Evolutionary conservation across 2,797 vertebrate genomes (phyloP).

Genomic region (Chiroxiphia lanceolata): DNA sequence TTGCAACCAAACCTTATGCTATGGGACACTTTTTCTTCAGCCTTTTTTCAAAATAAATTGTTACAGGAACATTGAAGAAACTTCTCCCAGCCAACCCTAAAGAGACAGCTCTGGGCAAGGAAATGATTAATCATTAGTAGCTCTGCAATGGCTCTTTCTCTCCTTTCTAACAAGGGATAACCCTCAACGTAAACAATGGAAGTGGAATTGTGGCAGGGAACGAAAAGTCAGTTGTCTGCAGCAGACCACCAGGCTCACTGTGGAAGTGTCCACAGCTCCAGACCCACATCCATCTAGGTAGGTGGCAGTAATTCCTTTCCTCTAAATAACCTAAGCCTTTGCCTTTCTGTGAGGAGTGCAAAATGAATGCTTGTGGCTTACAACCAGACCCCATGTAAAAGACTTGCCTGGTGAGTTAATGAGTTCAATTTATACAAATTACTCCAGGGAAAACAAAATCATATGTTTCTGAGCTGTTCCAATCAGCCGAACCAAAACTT

Average conservation of each 20-base stretch:
- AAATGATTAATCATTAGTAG: background rate
- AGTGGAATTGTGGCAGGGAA: background rate
- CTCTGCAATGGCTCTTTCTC: background rate
- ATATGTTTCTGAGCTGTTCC: background rate
- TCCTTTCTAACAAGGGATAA: background rate
- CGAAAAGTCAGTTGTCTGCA: background rate
- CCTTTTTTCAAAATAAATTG: background rate
- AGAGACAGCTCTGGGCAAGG: background rate
- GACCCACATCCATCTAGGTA: background rate
- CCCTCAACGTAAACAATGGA: background rate
- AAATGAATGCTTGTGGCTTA: background rate
- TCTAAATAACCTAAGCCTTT: background rate
- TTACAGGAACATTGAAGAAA: background rate
- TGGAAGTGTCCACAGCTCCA: background rate
- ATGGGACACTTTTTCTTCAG: background rate
- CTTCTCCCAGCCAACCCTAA: background rate
- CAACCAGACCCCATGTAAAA: background rate
- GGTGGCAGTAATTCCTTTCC: background rate
- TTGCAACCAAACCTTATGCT: background rate
- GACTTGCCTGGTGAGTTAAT: background rate
- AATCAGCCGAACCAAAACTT: background rate
- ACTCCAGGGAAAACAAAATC: background rate
- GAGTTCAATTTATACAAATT: background rate
- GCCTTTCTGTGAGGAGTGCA: background rate
- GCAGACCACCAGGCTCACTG: fast-evolving